Conservation (phyloP, 92 coral and sea anemone genomes). For the Umimayanthus chanpuru region DNA sequence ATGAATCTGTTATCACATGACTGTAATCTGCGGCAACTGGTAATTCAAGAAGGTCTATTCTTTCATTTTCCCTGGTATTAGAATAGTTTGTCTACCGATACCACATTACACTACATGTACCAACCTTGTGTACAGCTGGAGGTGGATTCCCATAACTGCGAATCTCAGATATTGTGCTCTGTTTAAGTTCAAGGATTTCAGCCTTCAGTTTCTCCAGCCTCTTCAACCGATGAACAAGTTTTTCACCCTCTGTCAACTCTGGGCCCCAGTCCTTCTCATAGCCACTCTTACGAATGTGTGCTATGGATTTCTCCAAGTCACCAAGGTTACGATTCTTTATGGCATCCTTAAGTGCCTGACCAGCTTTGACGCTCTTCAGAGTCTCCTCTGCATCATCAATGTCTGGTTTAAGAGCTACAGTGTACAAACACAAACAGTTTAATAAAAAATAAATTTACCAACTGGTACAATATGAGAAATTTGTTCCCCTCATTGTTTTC, state of each 20-base stretch:
- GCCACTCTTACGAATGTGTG: slow-evolving; percentile 76
- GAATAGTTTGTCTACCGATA: too few relatives aligned
- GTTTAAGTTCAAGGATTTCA: slow-evolving; percentile 94
- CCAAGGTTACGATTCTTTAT: slow-evolving; percentile 78
- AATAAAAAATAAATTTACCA: not conserved
- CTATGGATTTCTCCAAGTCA: slow-evolving; percentile 86
- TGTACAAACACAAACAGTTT: not conserved
- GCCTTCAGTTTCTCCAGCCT: slow-evolving; percentile 89
- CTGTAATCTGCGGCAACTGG: too few relatives aligned
- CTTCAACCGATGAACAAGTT: slow-evolving; percentile 79
- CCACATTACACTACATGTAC: not conserved
- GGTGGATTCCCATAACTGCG: slow-evolving; percentile 94
- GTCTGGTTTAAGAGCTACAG: slow-evolving; percentile 81
- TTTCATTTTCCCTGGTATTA: too few relatives aligned
- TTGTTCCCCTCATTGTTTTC: too few relatives aligned
- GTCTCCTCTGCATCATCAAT: slow-evolving; percentile 87
- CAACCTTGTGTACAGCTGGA: slow-evolving; percentile 93
- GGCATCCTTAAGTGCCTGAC: slow-evolving; percentile 84
- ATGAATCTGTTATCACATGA: too few relatives aligned
- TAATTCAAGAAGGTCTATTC: too few relatives aligned
- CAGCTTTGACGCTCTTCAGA: slow-evolving; percentile 86
- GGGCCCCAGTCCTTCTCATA: slow-evolving; percentile 87
- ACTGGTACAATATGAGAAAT: too few relatives aligned
- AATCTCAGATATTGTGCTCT: slow-evolving; percentile 95
- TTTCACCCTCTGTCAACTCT: slow-evolving; percentile 92